Conservation (phyloP, 2,797 vertebrate genomes). For the Onychomys leucogaster region DNA sequence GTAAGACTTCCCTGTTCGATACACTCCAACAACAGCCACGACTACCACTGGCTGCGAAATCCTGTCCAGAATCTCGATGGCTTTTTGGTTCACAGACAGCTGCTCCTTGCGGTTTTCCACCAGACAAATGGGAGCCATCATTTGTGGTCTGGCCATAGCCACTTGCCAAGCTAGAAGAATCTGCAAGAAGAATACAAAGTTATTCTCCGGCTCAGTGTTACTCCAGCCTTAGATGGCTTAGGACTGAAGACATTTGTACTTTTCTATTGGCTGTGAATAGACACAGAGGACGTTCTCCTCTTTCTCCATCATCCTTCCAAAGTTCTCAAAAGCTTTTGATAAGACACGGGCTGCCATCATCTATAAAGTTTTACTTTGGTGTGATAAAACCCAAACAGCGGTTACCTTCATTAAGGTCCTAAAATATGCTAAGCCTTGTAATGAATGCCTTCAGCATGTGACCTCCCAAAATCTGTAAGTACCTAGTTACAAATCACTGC, state of each 20-base stretch:
- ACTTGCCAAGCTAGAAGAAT: not conserved
- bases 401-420: not conserved
- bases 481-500: not conserved
- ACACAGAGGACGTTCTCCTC: not conserved
- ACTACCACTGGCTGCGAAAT: conserved; percentile 84
- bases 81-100: conserved; percentile 67
- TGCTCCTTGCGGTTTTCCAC: conserved; percentile 73
- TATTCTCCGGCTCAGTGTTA: not conserved
- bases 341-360: not conserved
- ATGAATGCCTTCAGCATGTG: not conserved
- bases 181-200: not conserved
- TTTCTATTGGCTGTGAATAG: not conserved
- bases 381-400: not conserved
- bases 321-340: not conserved
- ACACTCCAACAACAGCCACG: conserved; percentile 85
- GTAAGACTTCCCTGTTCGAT: conserved; percentile 88
- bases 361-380: not conserved
- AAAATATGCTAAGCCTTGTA: not conserved
- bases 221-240: not conserved
- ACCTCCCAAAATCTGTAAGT: not conserved
- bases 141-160: not conserved
- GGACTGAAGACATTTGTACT: not conserved
- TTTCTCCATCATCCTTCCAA: not conserved
- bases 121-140: conserved; percentile 74
- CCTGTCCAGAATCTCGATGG: conserved; percentile 72